These are phyloP conservation scores for Zelleria hepariella DNA, from an alignment of 2,888 invertebrate species.

Conservation along the genomic window DNA sequence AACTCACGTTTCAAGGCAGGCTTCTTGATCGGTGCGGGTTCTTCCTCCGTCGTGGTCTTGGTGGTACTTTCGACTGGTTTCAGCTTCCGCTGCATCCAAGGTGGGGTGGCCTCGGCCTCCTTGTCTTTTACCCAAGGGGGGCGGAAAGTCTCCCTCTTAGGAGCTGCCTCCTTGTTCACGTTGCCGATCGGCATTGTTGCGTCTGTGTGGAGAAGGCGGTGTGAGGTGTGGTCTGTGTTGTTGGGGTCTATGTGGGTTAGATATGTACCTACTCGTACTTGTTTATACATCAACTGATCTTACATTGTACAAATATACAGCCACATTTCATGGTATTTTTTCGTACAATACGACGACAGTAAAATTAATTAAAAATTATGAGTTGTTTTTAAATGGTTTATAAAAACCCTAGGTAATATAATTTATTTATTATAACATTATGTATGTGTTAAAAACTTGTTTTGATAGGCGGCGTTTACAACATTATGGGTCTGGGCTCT, in stretches of 20 bases:
- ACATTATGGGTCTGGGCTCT: too few relatives aligned
- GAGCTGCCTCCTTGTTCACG: slow-evolving; percentile 62
- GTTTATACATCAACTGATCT: too few relatives aligned
- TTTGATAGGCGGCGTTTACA: background rate
- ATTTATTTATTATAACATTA: too few relatives aligned
- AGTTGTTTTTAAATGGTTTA: too few relatives aligned
- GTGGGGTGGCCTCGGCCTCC: slow-evolving; percentile 72
- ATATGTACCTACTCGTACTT: too few relatives aligned
- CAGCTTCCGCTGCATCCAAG: slow-evolving; percentile 69
- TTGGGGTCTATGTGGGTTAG: background rate
- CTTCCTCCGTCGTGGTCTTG: slow-evolving; percentile 3
- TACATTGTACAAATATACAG: too few relatives aligned
- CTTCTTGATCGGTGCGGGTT: background rate
- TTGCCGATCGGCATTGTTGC: slow-evolving; percentile 58
- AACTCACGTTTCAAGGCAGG: background rate
- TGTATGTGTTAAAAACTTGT: background rate
- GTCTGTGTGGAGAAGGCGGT: background rate
- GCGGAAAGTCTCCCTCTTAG: slow-evolving; percentile 77
- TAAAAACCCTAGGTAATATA: too few relatives aligned
- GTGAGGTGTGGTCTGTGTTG: background rate
- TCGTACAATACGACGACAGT: too few relatives aligned
- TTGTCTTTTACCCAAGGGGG: slow-evolving; percentile 83
- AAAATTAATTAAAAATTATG: too few relatives aligned
- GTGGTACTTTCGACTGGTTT: slow-evolving; percentile 3
- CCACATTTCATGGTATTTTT: too few relatives aligned